Evolutionary conservation across 2,797 vertebrate genomes (phyloP).

Genomic region (Tachyglossus aculeatus): DNA sequence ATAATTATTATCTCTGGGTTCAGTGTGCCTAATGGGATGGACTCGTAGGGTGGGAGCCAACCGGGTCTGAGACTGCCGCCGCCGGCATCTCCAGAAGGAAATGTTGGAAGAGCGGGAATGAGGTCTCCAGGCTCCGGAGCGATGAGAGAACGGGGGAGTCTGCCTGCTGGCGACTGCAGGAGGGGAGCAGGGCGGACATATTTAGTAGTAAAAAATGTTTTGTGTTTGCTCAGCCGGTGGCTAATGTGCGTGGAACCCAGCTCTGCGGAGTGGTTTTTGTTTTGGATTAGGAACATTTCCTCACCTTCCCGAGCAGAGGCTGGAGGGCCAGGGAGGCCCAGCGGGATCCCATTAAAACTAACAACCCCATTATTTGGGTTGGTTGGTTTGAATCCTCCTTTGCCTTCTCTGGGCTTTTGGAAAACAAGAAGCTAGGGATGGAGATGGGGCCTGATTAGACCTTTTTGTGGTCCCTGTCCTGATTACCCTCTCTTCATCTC

Average conservation of each 20-base stretch:
- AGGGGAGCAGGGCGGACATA: background rate
- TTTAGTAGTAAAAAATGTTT: background rate
- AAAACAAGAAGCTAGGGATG: too few relatives aligned
- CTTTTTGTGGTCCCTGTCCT: too few relatives aligned
- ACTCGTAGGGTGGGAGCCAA: background rate
- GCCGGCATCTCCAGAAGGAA: background rate
- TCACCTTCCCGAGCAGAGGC: background rate
- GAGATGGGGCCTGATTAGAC: too few relatives aligned
- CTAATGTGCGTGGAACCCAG: background rate
- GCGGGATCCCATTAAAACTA: background rate
- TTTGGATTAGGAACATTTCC: background rate
- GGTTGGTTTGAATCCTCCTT: background rate
- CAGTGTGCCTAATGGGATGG: background rate
- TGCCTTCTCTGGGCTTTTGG: too few relatives aligned
- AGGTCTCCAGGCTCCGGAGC: too few relatives aligned
- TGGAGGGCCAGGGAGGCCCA: background rate
- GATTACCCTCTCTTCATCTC: too few relatives aligned
- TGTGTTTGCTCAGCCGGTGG: background rate
- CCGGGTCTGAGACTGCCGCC: background rate
- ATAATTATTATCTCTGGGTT: too few relatives aligned
- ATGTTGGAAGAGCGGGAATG: too few relatives aligned
- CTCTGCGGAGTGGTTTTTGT: too few relatives aligned
- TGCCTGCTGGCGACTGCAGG: background rate
- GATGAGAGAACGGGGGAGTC: background rate
- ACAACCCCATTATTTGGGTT: background rate